Evolutionary conservation across 2,888 invertebrate species (phyloP).

Genomic region (Cristatella mucedo): DNA sequence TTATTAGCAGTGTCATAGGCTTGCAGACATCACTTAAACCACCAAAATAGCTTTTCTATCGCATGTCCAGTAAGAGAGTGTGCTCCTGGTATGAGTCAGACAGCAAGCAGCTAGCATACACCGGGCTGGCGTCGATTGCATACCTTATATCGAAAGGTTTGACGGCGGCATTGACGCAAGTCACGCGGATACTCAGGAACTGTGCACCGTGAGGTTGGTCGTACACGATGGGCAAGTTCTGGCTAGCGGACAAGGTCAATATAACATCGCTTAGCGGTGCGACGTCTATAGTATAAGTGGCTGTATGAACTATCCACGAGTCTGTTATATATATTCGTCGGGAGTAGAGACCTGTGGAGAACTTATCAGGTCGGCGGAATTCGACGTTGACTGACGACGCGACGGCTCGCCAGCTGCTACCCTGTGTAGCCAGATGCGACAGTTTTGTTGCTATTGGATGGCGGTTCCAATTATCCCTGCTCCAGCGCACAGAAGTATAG

Average conservation of each 20-base stretch:
- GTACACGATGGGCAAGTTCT: conserved; percentile 45
- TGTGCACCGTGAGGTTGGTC: conserved; percentile 56
- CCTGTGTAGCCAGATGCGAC: conserved; percentile 20
- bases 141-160: conserved; percentile 14
- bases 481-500: too few relatives aligned
- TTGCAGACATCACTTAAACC: too few relatives aligned
- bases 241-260: conserved; percentile 54
- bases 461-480: conserved; percentile 48
- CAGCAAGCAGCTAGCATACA: too few relatives aligned
- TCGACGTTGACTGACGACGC: conserved; percentile 57
- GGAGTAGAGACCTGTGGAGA: conserved; percentile 21
- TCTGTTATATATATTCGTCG: conserved; percentile 46
- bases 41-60: too few relatives aligned
- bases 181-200: conserved; percentile 13
- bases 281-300: conserved; percentile 55
- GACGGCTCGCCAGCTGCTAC: conserved; percentile 50
- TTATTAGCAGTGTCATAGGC: too few relatives aligned
- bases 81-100: too few relatives aligned
- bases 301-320: conserved; percentile 70
- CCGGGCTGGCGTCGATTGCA: neutral
- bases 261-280: conserved; percentile 62
- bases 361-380: conserved; percentile 47
- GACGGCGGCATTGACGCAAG: neutral
- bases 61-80: too few relatives aligned
- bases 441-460: conserved; percentile 61